Base-by-base conservation (phyloP, 2,113 vertebrate species). In the Pterocles burchelli region DNA sequence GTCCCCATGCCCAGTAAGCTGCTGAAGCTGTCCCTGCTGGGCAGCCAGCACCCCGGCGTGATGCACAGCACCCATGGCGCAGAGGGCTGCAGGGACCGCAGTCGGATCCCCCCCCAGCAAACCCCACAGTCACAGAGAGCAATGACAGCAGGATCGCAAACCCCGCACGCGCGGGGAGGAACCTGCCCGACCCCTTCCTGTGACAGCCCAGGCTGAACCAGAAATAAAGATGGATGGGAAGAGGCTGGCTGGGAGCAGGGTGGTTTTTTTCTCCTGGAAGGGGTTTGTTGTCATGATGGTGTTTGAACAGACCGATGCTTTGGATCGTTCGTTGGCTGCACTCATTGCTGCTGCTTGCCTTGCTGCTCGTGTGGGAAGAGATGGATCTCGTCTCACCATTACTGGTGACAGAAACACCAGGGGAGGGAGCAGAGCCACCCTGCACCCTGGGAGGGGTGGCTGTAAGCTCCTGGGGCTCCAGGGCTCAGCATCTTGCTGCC, bases 71-170 rank as follows among this genome's bases (percentile, higher is more conserved):
- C 36, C 38, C 29, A 5, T 22, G 36, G 90, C 73, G 73, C 90
- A 63, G 88, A 49, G 43, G 29, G 49, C 89, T 78, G 52, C 75
- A 86, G 84, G 61, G 52, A 28, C 22, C 13, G 0, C 31, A 18
- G 46, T 11, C 1, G 5, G 34, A 26, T 15, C 29, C 68, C 41
- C 8, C 34, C 2, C 63, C 33, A n/a, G 38, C 48, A 21, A 29
- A 9, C 20, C 58, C 70, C 13, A 0, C 24, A 3, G 20, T 2
- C 49, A 57, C 94, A 75, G 94, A 94, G 85, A 89, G 34, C 88
- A 82, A 97, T 97, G 98, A 98, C 78, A 93, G 97, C 96, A 57
- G 83, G 77, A 76, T 97, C 88, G 5, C 88, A 98, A 97, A 97
- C 96, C 94, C 93, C 85, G 18, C 36, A 1, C 0, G 0, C 0